Percentiles rank a stretch among this genome's conserved stretches.
These are phyloP conservation scores for Leptinotarsa tumamoca DNA, from an alignment of 2,888 invertebrate species.

Conservation along the genomic window DNA sequence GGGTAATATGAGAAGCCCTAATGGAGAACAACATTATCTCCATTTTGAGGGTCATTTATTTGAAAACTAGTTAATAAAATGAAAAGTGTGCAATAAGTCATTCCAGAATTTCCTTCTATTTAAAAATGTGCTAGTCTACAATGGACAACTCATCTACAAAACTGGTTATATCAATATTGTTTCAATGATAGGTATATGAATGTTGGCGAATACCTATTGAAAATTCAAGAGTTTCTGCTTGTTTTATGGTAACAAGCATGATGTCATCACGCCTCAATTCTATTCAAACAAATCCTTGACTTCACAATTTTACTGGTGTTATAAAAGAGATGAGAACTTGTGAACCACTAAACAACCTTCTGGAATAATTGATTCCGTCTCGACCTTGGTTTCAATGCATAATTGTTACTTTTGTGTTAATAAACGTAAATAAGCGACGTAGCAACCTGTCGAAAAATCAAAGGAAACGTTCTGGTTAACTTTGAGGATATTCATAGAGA, in stretches of 20 bases:
- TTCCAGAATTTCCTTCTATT: too few species aligned
- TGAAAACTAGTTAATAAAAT: too few species aligned
- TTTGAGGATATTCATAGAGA: not conserved
- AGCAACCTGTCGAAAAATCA: conserved; percentile 10
- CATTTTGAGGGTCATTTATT: too few species aligned
- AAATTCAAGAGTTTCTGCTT: conserved; percentile 7
- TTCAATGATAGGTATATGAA: not conserved
- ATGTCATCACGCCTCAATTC: conserved; percentile 7
- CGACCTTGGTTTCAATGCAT: conserved; percentile 14
- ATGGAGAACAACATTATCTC: too few species aligned
- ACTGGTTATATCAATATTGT: not conserved
- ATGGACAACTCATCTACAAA: not conserved
- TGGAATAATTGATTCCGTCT: conserved; percentile 1
- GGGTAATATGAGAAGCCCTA: too few species aligned
- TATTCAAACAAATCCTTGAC: conserved; percentile 6
- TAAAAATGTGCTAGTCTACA: not conserved
- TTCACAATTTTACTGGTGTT: not conserved
- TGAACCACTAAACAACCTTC: not conserved
- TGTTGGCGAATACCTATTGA: conserved; percentile 6
- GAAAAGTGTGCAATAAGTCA: too few species aligned
- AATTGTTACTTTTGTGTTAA: not conserved
- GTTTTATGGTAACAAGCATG: not conserved
- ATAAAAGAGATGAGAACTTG: conserved; percentile 8
- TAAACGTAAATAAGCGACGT: not conserved
- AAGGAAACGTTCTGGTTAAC: not conserved